These are phyloP conservation scores for Scaptomyza caliginosa DNA, from an alignment of 2,888 invertebrate species.

Conservation along the genomic window DNA sequence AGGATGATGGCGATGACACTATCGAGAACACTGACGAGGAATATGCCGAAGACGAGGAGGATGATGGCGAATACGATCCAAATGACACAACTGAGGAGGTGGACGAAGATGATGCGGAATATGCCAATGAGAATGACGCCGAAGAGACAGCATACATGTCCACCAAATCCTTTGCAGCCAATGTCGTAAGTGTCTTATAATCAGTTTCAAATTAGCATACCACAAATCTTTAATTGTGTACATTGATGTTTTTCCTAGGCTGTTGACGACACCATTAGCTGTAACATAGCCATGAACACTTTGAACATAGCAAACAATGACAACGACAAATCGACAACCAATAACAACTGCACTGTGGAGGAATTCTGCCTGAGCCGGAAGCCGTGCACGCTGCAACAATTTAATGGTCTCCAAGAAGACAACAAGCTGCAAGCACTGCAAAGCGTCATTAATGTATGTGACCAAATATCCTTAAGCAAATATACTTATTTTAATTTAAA, in stretches of 20 bases:
- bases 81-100: conserved; percentile 83
- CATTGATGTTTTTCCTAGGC: conserved; percentile 44
- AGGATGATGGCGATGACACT: conserved; percentile 74
- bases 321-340: conserved; percentile 13
- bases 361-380: conserved; percentile 79
- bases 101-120: conserved; percentile 78
- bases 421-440: conserved; percentile 81
- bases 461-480: not conserved
- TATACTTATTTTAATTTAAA: not conserved
- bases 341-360: conserved; percentile 56
- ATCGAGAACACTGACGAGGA: conserved; percentile 86
- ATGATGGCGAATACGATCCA: conserved; percentile 78
- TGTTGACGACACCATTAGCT: conserved; percentile 61
- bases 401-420: conserved; percentile 74
- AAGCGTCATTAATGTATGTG: conserved; percentile 77
- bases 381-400: conserved; percentile 80
- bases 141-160: conserved; percentile 75
- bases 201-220: not conserved
- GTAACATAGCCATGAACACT: conserved; percentile 52
- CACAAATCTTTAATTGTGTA: not conserved
- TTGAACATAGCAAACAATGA: conserved; percentile 33
- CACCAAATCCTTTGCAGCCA: conserved; percentile 52
- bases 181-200: conserved; percentile 30
- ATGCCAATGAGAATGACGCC: conserved; percentile 59
- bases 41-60: conserved; percentile 82